Conservation (phyloP, 2,797 vertebrate species). For the Erethizon dorsatum region DNA sequence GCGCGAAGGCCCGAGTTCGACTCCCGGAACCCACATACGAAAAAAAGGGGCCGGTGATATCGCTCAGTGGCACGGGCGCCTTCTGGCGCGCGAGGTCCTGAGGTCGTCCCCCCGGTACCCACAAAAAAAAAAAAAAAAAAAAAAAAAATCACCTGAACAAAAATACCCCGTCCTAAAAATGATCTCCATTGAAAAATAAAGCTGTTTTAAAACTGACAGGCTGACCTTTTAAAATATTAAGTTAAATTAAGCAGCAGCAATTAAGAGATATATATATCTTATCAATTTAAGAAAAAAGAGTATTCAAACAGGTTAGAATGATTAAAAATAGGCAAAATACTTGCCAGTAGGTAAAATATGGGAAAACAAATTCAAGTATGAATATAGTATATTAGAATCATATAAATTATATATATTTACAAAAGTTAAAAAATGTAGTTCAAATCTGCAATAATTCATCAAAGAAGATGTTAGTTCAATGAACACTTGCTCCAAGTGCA, state of each 20-base stretch:
- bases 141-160: conserved; percentile 51
- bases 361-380: conserved; percentile 90
- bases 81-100: too few species aligned
- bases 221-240: conserved; percentile 81
- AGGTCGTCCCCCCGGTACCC: too few species aligned
- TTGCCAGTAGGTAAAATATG: conserved; percentile 84
- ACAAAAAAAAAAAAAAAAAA: too few species aligned
- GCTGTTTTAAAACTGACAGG: conserved; percentile 85
- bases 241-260: conserved; percentile 88
- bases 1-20: too few species aligned
- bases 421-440: conserved; percentile 92
- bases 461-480: conserved; percentile 80
- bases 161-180: conserved; percentile 51
- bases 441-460: conserved; percentile 85
- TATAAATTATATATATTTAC: conserved; percentile 95
- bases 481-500: conserved; percentile 10
- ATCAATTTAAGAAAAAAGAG: conserved; percentile 80
- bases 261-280: conserved; percentile 80
- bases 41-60: too few species aligned
- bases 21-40: too few species aligned
- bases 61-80: too few species aligned
- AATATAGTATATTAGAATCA: conserved; percentile 94
- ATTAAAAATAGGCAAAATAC: conserved; percentile 83
- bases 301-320: conserved; percentile 85
- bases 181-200: conserved; percentile 82